Conservation (phyloP, 1,140 invertebrate species). For the Euschistus heros region DNA sequence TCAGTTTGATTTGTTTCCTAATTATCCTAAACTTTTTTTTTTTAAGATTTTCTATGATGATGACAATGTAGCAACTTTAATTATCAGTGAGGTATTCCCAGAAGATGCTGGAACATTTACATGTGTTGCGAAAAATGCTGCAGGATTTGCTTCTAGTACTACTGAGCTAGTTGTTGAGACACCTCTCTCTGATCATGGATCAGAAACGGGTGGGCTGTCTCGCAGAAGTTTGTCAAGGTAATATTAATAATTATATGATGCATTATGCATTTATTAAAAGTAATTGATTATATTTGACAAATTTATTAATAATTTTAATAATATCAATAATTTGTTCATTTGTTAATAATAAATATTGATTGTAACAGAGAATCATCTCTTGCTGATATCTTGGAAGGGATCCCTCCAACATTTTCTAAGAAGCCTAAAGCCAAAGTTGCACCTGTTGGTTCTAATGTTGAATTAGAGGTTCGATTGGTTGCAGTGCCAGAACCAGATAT, state of each 20-base stretch:
- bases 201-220: conserved; percentile 65
- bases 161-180: conserved; percentile 81
- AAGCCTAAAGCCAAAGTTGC: conserved; percentile 75
- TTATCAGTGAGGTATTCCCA: conserved; percentile 90
- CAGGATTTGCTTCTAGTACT: conserved; percentile 83
- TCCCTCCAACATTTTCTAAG: conserved; percentile 83
- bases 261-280: too few species aligned
- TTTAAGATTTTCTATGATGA: conserved; percentile 84
- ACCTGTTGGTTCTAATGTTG: conserved; percentile 65
- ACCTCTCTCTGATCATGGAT: conserved; percentile 77
- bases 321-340: neutral
- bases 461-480: conserved; percentile 71
- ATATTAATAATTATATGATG: neutral
- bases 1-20: neutral
- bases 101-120: conserved; percentile 96
- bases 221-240: conserved; percentile 65
- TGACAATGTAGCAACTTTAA: conserved; percentile 80
- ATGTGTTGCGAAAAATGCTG: conserved; percentile 89
- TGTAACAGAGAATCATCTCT: conserved; percentile 60
- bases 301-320: too few species aligned
- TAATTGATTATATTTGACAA: too few species aligned
- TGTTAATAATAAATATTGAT: neutral
- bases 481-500: conserved; percentile 85
- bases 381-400: conserved; percentile 81
- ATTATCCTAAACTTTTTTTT: neutral